Percentiles rank a stretch among this genome's conserved stretches.
Conservation (phyloP, 1,140 invertebrate species). For the Brachionus angularis region DNA sequence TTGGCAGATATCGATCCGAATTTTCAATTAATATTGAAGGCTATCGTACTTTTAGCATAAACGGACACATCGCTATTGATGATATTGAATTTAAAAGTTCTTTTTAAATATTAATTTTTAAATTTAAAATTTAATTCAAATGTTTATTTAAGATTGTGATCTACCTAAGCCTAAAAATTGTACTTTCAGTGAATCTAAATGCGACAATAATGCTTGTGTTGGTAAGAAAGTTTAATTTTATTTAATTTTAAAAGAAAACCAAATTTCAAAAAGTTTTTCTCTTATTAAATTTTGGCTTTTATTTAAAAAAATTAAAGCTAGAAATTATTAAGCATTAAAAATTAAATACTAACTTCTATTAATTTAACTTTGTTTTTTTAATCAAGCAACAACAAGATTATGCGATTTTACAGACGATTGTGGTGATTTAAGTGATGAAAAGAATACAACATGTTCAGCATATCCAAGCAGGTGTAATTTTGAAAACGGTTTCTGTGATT, state of each 20-base stretch:
- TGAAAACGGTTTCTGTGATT: conserved; percentile 52
- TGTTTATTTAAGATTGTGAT: not conserved
- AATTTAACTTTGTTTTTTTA: too few species aligned
- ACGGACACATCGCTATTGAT: conserved; percentile 55
- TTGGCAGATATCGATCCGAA: conserved; percentile 44
- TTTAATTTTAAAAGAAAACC: not conserved
- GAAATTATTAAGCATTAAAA: too few species aligned
- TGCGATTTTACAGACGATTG: conserved; percentile 51
- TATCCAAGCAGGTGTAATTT: conserved; percentile 49
- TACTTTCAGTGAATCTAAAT: conserved; percentile 49
- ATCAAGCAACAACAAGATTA: not conserved
- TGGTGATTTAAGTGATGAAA: conserved; percentile 55
- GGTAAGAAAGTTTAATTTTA: not conserved
- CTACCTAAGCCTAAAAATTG: conserved; percentile 42
- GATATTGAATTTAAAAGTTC: conserved; percentile 52
- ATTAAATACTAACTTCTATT: too few species aligned
- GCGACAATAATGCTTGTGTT: conserved; percentile 44
- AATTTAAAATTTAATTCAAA: not conserved
- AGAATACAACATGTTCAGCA: conserved; percentile 8
- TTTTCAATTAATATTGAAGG: conserved; percentile 34
- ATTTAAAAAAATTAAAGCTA: too few species aligned
- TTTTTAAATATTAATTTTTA: conserved; percentile 32
- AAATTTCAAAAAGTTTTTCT: not conserved
- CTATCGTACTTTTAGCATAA: not conserved
- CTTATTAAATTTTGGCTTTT: too few species aligned